These are phyloP conservation scores for Sebastes aleutianus DNA, from an alignment of 2,797 vertebrate species.

Conservation along the genomic window DNA sequence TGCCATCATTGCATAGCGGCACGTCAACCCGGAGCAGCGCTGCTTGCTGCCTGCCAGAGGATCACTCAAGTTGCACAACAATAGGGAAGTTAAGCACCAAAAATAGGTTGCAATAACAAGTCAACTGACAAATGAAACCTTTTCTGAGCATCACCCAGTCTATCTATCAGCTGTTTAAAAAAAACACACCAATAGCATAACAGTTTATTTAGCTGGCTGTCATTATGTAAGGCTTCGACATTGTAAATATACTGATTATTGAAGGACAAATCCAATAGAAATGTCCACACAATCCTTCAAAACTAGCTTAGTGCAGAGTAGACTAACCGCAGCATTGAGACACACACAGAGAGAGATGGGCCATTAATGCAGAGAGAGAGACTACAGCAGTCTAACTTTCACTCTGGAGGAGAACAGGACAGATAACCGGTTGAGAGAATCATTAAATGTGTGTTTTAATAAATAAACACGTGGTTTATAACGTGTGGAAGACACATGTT, in stretches of 20 bases:
- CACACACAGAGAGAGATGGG: slow-evolving; percentile 52
- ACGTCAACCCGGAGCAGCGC: slow-evolving; percentile 52
- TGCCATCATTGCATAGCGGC: slow-evolving; percentile 29
- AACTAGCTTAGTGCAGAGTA: slow-evolving; percentile 2
- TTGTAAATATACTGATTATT: slow-evolving; percentile 37
- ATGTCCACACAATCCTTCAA: slow-evolving; percentile 38
- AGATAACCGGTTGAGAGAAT: slow-evolving; percentile 3
- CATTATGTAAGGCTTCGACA: slow-evolving; percentile 67
- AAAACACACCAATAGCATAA: neutral
- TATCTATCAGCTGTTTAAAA: neutral
- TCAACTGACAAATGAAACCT: neutral
- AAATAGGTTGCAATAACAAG: slow-evolving; percentile 15
- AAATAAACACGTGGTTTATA: slow-evolving; percentile 12
- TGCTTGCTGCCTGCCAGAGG: slow-evolving; percentile 16
- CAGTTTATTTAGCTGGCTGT: slow-evolving; percentile 29
- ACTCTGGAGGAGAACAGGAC: slow-evolving; percentile 54
- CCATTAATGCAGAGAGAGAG: slow-evolving; percentile 37
- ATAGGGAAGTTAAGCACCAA: slow-evolving; percentile 68
- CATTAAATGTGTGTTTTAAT: neutral
- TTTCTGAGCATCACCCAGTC: neutral
- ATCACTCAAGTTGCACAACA: slow-evolving; percentile 74
- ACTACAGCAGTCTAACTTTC: slow-evolving; percentile 79
- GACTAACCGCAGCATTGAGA: slow-evolving; percentile 56
- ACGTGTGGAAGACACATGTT: slow-evolving; percentile 67
- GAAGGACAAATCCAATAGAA: slow-evolving; percentile 18